These are phyloP conservation scores for Schizothorax lantsangensis DNA, from an alignment of 2,797 vertebrate species.

Conservation along the genomic window DNA sequence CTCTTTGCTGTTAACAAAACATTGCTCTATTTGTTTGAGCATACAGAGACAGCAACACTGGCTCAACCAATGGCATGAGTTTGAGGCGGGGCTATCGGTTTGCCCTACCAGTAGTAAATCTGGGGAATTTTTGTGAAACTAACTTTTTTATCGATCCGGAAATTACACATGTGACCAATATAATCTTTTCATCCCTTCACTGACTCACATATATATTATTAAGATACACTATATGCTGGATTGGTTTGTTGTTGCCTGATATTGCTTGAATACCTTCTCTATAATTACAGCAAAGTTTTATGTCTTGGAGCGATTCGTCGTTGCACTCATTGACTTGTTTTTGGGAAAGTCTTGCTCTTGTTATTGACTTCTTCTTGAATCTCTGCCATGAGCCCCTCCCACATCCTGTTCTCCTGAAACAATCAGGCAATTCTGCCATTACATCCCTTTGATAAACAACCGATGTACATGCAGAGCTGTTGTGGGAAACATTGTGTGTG, in stretches of 20 bases:
- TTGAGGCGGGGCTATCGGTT: background rate
- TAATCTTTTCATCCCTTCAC: background rate
- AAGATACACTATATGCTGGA: background rate
- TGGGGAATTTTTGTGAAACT: background rate
- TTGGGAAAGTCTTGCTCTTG: background rate
- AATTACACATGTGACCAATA: background rate
- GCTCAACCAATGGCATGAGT: background rate
- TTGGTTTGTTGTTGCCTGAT: slow-evolving; percentile 9
- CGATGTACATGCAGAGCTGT: slow-evolving; percentile 13
- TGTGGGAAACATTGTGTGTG: background rate
- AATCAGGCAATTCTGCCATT: slow-evolving; percentile 6
- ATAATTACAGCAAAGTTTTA: slow-evolving; percentile 20
- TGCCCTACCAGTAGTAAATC: background rate
- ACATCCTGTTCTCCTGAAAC: background rate
- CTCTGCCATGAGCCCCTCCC: slow-evolving; percentile 2
- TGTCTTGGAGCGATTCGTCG: background rate
- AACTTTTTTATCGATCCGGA: background rate
- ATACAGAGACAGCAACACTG: background rate
- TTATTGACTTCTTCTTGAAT: slow-evolving; percentile 38
- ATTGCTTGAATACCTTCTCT: background rate
- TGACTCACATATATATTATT: background rate
- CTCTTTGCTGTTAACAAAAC: background rate
- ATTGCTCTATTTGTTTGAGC: background rate
- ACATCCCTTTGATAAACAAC: slow-evolving; percentile 18
- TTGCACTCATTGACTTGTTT: slow-evolving; percentile 29